Percentiles rank a stretch among this genome's conserved stretches.
phyloP scores from a whole-genome alignment of 2,113 vertebrate species.

The Nicator chloris region DNA sequence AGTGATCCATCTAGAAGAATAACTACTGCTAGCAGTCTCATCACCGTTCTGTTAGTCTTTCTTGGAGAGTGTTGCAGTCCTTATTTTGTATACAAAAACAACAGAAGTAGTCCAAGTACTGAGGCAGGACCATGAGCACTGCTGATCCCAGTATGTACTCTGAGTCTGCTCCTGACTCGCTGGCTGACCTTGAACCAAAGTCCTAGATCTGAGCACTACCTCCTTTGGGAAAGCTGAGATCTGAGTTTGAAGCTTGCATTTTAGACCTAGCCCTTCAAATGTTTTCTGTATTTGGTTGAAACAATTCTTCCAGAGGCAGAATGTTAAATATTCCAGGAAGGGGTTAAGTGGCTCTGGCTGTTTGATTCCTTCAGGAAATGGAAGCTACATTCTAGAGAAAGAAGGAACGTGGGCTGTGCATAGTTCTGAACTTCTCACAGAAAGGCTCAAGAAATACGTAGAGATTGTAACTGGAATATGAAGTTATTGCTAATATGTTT shows the following conservation, averaged over 20 bases:
- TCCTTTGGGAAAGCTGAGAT: neutral
- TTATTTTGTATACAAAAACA: neutral
- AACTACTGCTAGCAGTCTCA: neutral
- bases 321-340: neutral
- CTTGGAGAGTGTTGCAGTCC: neutral
- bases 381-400: neutral
- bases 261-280: neutral
- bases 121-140: neutral
- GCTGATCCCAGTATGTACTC: neutral
- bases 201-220: neutral
- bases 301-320: neutral
- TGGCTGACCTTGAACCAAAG: neutral
- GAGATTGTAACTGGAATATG: neutral
- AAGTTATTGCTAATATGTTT: neutral
- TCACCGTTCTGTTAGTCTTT: neutral
- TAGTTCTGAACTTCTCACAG: neutral
- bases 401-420: neutral
- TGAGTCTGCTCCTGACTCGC: neutral
- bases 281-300: neutral
- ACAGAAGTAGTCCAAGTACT: neutral
- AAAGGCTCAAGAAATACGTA: neutral
- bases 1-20: neutral
- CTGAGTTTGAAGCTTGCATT: neutral
- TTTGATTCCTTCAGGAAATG: neutral
- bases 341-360: neutral